These are phyloP conservation scores for Mastacembelus armatus DNA, from an alignment of 2,797 vertebrate species.

Conservation along the genomic window DNA sequence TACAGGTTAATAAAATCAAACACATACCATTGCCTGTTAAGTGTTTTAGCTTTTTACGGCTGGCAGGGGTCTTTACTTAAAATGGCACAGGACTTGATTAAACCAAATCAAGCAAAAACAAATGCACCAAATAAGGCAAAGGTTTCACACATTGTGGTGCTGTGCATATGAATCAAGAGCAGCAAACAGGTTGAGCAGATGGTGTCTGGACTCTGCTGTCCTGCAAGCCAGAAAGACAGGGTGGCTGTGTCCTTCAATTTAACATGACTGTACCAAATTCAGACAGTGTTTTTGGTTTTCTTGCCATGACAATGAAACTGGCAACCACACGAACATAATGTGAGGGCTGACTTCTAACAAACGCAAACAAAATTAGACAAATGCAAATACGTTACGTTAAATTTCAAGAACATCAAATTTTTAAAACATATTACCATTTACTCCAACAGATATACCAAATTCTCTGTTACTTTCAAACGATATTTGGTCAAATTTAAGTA, in stretches of 20 bases:
- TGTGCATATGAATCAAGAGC: slow-evolving; percentile 42
- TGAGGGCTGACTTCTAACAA: no score
- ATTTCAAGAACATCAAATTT: no score
- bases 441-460: no score
- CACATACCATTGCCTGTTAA: background rate
- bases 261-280: background rate
- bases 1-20: background rate
- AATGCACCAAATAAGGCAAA: slow-evolving; percentile 26
- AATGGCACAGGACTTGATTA: background rate
- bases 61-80: background rate
- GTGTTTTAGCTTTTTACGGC: background rate
- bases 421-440: no score
- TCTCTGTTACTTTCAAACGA: no score
- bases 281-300: slow-evolving; percentile 8
- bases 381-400: no score
- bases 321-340: background rate
- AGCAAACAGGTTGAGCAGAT: slow-evolving; percentile 53
- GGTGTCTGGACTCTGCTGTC: slow-evolving; percentile 58
- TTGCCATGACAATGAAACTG: background rate
- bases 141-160: slow-evolving; percentile 7
- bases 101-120: background rate
- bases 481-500: no score
- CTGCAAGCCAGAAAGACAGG: slow-evolving; percentile 29
- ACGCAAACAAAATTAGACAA: no score
- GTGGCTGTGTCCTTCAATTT: slow-evolving; percentile 35